Evolutionary conservation across 2,797 vertebrate species (phyloP).

Genomic region (Holocentrus rufus): DNA sequence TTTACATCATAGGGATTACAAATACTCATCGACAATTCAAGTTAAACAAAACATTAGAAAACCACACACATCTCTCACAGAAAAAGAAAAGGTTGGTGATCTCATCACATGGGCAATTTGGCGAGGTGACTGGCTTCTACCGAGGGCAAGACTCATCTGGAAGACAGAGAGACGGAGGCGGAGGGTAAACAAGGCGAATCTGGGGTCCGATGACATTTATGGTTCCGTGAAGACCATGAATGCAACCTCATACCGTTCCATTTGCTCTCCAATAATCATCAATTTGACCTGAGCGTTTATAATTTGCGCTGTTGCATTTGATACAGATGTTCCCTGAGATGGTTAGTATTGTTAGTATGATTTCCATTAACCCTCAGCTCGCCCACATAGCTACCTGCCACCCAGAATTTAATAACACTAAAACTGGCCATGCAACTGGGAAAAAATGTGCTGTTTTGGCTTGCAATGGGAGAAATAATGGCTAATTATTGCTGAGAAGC

Average conservation of each 20-base stretch:
- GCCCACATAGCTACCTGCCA: background rate
- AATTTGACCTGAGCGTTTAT: background rate
- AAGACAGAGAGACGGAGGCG: conserved; percentile 63
- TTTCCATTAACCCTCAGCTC: background rate
- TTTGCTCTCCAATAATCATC: conserved; percentile 3
- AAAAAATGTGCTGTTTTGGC: too few relatives aligned
- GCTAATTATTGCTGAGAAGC: background rate
- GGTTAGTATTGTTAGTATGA: background rate
- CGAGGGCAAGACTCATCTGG: conserved; percentile 87
- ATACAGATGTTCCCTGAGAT: background rate
- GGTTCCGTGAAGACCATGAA: conserved; percentile 32
- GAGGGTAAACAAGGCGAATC: conserved; percentile 27
- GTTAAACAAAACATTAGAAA: conserved; percentile 32
- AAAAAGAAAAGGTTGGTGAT: conserved; percentile 36
- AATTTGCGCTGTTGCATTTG: background rate
- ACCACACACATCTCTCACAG: conserved; percentile 17
- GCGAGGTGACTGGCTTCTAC: conserved; percentile 73
- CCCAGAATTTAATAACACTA: too few relatives aligned
- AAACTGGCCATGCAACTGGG: too few relatives aligned
- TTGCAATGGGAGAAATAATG: background rate
- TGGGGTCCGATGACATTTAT: conserved; percentile 22
- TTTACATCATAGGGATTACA: conserved; percentile 28
- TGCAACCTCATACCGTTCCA: conserved; percentile 26
- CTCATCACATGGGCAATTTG: conserved; percentile 67
- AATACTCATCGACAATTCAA: conserved; percentile 23